These are phyloP conservation scores for Melanotaenia nigrans DNA, from an alignment of 2,797 vertebrate genomes.

Conservation along the genomic window DNA sequence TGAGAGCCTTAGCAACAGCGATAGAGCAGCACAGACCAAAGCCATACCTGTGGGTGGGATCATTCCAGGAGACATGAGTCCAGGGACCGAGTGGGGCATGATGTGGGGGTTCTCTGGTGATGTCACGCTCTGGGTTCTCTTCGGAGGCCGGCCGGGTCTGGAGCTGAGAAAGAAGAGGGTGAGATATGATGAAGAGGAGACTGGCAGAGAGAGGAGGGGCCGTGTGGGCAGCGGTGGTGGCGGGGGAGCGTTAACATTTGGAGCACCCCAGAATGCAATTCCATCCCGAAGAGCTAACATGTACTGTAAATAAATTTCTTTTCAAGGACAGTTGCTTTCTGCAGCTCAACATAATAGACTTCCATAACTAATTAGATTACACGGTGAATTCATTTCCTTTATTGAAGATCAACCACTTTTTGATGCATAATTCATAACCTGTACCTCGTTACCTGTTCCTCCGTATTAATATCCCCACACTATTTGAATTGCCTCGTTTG, in stretches of 20 bases:
- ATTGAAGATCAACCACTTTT: conserved; percentile 99
- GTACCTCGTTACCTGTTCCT: conserved; percentile 99
- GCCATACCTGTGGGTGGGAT: conserved; percentile 96
- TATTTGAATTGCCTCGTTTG: conserved; percentile 99
- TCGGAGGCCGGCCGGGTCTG: conserved; percentile 98
- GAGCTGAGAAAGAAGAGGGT: conserved; percentile 84
- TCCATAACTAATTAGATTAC: conserved; percentile 99
- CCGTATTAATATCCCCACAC: conserved; percentile 99
- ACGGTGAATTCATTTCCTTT: conserved; percentile 99
- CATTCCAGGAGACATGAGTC: conserved; percentile 99
- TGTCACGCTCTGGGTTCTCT: conserved; percentile 98
- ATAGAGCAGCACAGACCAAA: conserved; percentile 26
- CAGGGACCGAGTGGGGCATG: conserved; percentile 98
- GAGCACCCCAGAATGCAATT: conserved; percentile 92
- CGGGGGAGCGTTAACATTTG: conserved; percentile 85
- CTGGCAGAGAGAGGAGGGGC: conserved; percentile 21
- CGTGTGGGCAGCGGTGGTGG: conserved; percentile 15
- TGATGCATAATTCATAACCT: conserved; percentile 99
- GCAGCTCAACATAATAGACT: conserved; percentile 99
- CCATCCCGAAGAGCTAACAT: conserved; percentile 96
- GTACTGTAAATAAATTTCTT: conserved; percentile 99
- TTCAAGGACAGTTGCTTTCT: conserved; percentile 99
- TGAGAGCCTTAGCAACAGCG: conserved; percentile 61
- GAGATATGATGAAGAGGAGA: conserved; percentile 40
- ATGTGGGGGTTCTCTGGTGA: conserved; percentile 98